These are phyloP conservation scores for Coendou prehensilis DNA, from an alignment of 2,797 vertebrate species.

Conservation along the genomic window DNA sequence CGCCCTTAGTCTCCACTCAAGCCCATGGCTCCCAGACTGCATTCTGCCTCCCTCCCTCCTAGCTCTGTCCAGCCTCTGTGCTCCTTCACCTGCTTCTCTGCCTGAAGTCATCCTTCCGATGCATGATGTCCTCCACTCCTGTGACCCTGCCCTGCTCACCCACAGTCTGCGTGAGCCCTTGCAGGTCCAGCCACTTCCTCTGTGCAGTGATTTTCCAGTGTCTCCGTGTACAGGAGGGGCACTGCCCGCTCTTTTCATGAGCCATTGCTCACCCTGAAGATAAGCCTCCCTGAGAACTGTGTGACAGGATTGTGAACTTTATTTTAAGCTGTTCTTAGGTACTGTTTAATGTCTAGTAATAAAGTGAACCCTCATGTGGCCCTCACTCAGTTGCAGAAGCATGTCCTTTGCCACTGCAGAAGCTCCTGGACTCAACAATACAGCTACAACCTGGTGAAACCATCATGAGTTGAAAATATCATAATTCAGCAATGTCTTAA, in stretches of 20 bases:
- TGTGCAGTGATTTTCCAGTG: background rate
- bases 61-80: background rate
- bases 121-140: background rate
- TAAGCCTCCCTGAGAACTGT: background rate
- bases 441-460: no score
- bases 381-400: background rate
- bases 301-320: background rate
- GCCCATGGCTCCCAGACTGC: background rate
- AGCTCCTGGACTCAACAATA: background rate
- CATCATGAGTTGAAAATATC: background rate
- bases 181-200: no score
- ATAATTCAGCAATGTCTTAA: background rate
- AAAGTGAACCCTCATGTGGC: accelerated
- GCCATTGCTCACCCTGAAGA: background rate
- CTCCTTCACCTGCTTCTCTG: background rate
- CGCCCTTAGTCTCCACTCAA: background rate
- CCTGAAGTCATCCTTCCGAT: background rate
- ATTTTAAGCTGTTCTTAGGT: background rate
- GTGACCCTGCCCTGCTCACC: background rate
- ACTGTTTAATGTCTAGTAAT: background rate
- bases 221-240: background rate
- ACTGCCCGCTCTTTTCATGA: background rate
- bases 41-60: background rate
- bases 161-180: background rate
- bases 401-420: background rate